Percentiles rank a stretch among this genome's conserved stretches.
Evolutionary conservation across 1,140 invertebrate species (phyloP).

Genomic region (Prorops nasuta): DNA sequence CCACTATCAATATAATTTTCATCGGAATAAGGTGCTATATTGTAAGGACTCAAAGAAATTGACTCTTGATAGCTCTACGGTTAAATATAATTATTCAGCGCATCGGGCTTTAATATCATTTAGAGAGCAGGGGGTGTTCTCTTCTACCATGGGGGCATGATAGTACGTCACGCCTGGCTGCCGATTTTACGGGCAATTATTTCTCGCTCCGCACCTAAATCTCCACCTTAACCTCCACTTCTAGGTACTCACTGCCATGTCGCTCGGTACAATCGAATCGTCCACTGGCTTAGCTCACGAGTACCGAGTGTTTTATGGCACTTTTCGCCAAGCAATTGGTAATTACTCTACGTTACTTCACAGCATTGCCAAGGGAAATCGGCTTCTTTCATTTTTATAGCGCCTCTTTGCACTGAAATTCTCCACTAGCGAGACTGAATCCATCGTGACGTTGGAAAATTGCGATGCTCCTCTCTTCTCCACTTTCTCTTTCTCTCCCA

Average conservation of each 20-base stretch:
- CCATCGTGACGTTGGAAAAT: background rate
- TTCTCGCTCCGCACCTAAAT: background rate
- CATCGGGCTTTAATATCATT: too few species aligned
- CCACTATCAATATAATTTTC: too few species aligned
- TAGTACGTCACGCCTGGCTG: background rate
- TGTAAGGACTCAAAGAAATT: too few species aligned
- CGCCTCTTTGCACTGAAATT: background rate
- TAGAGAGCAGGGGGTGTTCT: too few species aligned
- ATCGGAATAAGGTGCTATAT: too few species aligned
- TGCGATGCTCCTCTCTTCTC: background rate
- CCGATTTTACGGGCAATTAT: conserved; percentile 16
- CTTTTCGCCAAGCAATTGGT: conserved; percentile 15
- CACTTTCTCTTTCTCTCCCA: background rate
- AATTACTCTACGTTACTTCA: conserved; percentile 13
- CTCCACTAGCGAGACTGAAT: background rate
- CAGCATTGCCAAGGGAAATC: conserved; percentile 9
- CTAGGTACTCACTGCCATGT: too few species aligned
- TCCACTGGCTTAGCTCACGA: background rate
- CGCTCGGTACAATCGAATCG: too few species aligned
- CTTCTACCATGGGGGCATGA: too few species aligned
- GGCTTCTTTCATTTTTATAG: background rate
- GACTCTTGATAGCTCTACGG: too few species aligned
- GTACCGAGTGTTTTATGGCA: conserved; percentile 8
- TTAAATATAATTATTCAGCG: too few species aligned
- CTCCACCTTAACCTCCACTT: too few species aligned